Percentiles rank a stretch among this genome's conserved stretches.
Conservation (phyloP, 1,140 invertebrate species). For the Charaxes varanes region DNA sequence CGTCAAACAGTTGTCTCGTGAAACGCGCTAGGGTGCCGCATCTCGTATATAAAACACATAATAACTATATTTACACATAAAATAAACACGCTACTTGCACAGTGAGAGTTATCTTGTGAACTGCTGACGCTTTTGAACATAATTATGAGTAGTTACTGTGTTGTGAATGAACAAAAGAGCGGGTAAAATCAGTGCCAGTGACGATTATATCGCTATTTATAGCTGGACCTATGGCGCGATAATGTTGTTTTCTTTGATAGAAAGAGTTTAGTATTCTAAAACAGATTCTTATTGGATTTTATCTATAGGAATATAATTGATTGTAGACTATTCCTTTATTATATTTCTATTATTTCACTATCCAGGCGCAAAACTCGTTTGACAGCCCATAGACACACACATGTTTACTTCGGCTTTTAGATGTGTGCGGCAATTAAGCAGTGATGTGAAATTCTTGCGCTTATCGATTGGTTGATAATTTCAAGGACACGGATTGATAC, state of each 20-base stretch:
- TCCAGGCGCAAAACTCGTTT: conserved; percentile 56
- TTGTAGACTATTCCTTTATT: conserved; percentile 12
- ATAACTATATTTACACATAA: conserved; percentile 37
- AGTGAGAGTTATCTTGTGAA: conserved; percentile 38
- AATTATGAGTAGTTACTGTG: conserved; percentile 32
- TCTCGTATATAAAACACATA: conserved; percentile 38
- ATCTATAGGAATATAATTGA: conserved; percentile 12
- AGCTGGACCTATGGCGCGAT: conserved; percentile 46
- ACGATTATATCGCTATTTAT: conserved; percentile 59
- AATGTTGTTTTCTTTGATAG: conserved; percentile 30
- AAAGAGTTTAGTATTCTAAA: conserved; percentile 24
- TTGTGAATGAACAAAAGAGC: conserved; percentile 59
- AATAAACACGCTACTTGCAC: conserved; percentile 28
- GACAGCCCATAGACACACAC: conserved; percentile 58
- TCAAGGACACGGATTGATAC: conserved; percentile 50
- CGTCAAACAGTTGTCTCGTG: conserved; percentile 55
- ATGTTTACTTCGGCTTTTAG: conserved; percentile 30
- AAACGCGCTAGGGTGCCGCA: conserved; percentile 47
- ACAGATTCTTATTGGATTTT: conserved; percentile 31
- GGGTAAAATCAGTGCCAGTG: conserved; percentile 63
- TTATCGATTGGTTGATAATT: conserved; percentile 70
- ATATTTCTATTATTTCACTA: conserved; percentile 10
- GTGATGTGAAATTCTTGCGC: conserved; percentile 65
- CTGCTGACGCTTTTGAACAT: conserved; percentile 30
- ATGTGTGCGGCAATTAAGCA: conserved; percentile 45